Evolutionary conservation across 2,113 vertebrate species (phyloP), one percentile per base, ranked within the genome.

Genomic region (Romanogobio albipinnatus): DNA sequence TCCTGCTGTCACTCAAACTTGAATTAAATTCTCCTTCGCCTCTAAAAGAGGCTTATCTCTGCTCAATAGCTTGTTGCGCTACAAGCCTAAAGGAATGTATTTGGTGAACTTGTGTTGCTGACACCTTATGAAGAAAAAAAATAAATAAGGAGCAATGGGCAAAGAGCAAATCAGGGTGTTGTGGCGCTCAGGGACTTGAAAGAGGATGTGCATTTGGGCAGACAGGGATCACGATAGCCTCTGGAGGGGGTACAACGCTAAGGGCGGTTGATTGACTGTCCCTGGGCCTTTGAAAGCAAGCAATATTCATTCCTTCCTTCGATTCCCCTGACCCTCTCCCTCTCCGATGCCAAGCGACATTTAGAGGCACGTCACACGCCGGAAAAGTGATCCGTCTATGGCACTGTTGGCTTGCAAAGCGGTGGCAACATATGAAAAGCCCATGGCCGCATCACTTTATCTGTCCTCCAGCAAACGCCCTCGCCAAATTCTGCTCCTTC

Each of bases 41-140:
- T 96, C 96, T 96, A 97, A 98, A 94, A 98, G 97, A 97, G 97
- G 98, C 97, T 99, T 99, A 99, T 99, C 98, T 97, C 94, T 94
- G 87, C 95, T 97, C 97, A 99, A 99, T 97, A 96, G 98, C 95
- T 96, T 94, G 96, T 97, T 97, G 92, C 95, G 92, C 96, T 95
- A 95, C 96, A 96, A 96, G 96, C 95, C 92, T 93, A 93, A 93
- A 95, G 94, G 94, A 96, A 95, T 94, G 95, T 96, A 95, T 94
- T 93, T 91, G 93, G 94, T 94, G 96, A 94, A 94, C 90, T 92
- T 92, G 93, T 94, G 93, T 94, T 95, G 95, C 92, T 92, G 96
- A 96, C 96, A 97, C 96, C 96, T 96, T 95, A 96, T 91, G 90
- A 95, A 95, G 74, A 93, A 96, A 94, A 33, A 95, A 90, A 89